Conservation (phyloP, 2,113 vertebrate genomes). For the Ceyx cyanopectus region DNA sequence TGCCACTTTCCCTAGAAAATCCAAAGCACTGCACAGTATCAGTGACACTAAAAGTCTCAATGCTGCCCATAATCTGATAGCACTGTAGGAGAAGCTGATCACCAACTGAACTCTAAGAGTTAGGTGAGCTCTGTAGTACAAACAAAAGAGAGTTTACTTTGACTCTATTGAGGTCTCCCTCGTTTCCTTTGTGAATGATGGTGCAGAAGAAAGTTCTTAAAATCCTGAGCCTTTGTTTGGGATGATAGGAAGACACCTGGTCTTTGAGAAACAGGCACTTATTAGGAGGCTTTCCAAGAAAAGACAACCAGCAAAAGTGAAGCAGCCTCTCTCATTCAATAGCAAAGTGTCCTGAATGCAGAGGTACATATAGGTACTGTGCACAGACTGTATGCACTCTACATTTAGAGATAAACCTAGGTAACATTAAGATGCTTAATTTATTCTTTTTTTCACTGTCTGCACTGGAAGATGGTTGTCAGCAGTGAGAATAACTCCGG, state of each 20-base stretch:
- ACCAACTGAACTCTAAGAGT: background rate
- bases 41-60: background rate
- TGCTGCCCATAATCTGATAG: background rate
- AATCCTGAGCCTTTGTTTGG: background rate
- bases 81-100: background rate
- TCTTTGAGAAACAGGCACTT: background rate
- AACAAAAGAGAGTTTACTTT: background rate
- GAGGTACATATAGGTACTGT: rapidly evolving
- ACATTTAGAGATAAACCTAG: background rate
- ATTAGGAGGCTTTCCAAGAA: background rate
- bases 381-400: background rate
- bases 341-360: background rate
- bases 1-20: background rate
- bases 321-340: background rate
- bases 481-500: background rate
- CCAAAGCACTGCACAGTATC: background rate
- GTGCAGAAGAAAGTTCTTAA: background rate
- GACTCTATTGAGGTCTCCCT: background rate
- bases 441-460: background rate
- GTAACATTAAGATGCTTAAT: background rate
- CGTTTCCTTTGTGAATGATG: background rate
- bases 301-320: background rate
- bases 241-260: background rate
- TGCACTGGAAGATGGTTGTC: background rate
- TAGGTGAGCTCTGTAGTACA: background rate